A percentile compares a stretch with the other conserved stretches of the same genome.
Conservation (phyloP, 2,888 invertebrate genomes). For the Lasioglossum pauxillum region DNA sequence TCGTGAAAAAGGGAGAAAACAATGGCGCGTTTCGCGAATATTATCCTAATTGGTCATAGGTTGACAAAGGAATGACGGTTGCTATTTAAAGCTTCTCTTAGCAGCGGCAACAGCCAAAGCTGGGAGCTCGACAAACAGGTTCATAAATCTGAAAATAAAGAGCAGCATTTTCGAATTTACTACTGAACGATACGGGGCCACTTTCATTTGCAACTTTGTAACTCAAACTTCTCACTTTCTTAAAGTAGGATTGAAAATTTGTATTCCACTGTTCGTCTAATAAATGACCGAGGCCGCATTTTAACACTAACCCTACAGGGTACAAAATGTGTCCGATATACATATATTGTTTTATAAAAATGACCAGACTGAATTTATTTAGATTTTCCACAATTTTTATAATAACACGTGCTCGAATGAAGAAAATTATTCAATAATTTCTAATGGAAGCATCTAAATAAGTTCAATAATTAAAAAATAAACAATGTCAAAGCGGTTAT, state of each 20-base stretch:
- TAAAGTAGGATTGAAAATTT: neutral
- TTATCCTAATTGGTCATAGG: conserved; percentile 20
- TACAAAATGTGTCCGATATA: too few relatives aligned
- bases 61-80: conserved; percentile 44
- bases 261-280: neutral
- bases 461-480: too few relatives aligned
- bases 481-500: too few relatives aligned
- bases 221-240: neutral
- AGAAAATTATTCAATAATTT: too few relatives aligned
- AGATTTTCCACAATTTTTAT: too few relatives aligned
- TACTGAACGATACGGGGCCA: neutral
- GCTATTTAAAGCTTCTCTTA: conserved; percentile 36
- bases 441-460: too few relatives aligned
- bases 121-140: neutral
- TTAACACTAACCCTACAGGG: too few relatives aligned
- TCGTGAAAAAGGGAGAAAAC: neutral
- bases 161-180: conserved; percentile 8
- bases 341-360: too few relatives aligned
- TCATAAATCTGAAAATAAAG: conserved; percentile 27
- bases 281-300: neutral
- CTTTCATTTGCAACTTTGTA: neutral
- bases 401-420: too few relatives aligned
- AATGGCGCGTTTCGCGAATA: neutral
- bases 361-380: too few relatives aligned
- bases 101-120: neutral